Base-by-base conservation (phyloP, 1,140 invertebrate genomes). In the Diachasma alloeum region DNA sequence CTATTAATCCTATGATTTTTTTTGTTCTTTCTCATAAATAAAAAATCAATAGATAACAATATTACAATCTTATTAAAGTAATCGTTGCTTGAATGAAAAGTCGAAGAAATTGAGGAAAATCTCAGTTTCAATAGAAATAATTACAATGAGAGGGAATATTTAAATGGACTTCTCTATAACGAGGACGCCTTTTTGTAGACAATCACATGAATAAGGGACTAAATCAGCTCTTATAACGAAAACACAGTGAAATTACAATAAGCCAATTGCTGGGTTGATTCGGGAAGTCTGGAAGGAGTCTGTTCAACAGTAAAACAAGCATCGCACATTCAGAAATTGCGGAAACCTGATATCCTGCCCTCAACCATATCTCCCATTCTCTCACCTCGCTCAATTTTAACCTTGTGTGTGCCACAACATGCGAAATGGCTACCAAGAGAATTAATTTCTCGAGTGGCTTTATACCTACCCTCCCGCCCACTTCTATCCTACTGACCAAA, bases 161-260 rank as follows among this genome's bases (percentile, higher is more conserved):
- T n/a, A n/a, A n/a, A n/a, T n/a, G n/a, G n/a, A n/a, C n/a, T n/a
- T n/a, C n/a, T n/a, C n/a, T n/a, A n/a, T n/a, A n/a, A n/a, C n/a
- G n/a, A n/a, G n/a, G n/a, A n/a, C n/a, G n/a, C n/a, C n/a, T n/a
- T n/a, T n/a, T n/a, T n/a, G n/a, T n/a, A n/a, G n/a, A n/a, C n/a
- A n/a, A n/a, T n/a, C n/a, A n/a, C 31, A 31, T 31, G 6, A 31
- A 31, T 6, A 31, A 31, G 6, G 31, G 31, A 46, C 82, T 82
- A 84, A 88, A 89, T 89, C 87, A 88, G 88, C 82, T 83, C 75
- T 80, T 81, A n/a, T 88, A 89, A 89, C 88, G 87, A 89, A 88
- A 89, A 89, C 87, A 86, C 86, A 89, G 88, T 89, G 87, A 88
- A 89, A 89, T 89, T 88, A 88, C 88, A 89, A 89, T 89, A 87